These are phyloP conservation scores for Porites lutea DNA, from an alignment of 64 coral and sea anemone species.

Conservation along the genomic window DNA sequence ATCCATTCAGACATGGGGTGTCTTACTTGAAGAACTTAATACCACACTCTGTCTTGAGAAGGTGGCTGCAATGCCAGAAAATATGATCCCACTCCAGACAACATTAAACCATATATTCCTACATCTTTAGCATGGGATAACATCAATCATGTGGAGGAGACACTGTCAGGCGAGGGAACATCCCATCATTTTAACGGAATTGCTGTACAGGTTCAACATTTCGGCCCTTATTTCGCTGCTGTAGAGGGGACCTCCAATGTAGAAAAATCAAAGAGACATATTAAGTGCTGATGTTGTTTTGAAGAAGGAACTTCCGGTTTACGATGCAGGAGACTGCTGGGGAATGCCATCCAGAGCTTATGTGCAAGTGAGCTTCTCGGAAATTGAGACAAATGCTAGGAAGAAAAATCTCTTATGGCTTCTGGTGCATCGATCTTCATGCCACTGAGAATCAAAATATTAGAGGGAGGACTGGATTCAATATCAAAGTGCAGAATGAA, in stretches of 20 bases:
- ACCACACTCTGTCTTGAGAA: slow-evolving; percentile 38
- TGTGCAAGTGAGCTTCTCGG: slow-evolving; percentile 62
- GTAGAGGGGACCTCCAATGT: neutral
- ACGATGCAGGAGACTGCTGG: slow-evolving; percentile 44
- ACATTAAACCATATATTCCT: neutral
- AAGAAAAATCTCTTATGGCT: slow-evolving; percentile 64
- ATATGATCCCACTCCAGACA: neutral
- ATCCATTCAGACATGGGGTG: slow-evolving; percentile 36
- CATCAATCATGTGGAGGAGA: slow-evolving; percentile 5
- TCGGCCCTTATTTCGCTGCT: slow-evolving; percentile 31
- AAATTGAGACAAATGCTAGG: slow-evolving; percentile 51
- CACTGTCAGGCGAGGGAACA: slow-evolving; percentile 6
- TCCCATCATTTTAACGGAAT: slow-evolving; percentile 47
- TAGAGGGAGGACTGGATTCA: slow-evolving; percentile 45
- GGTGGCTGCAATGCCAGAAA: slow-evolving; percentile 14
- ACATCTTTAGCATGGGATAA: slow-evolving; percentile 28
- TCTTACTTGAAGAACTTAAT: slow-evolving; percentile 39
- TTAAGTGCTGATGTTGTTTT: slow-evolving; percentile 52
- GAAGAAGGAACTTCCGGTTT: neutral
- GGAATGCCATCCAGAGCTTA: slow-evolving; percentile 36
- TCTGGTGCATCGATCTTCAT: slow-evolving; percentile 50
- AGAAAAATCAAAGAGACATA: slow-evolving; percentile 40
- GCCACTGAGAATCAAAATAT: neutral
- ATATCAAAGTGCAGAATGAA: slow-evolving; percentile 16
- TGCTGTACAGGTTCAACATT: slow-evolving; percentile 36